Conservation (phyloP, 2,888 invertebrate species). For the Unio pictorum region DNA sequence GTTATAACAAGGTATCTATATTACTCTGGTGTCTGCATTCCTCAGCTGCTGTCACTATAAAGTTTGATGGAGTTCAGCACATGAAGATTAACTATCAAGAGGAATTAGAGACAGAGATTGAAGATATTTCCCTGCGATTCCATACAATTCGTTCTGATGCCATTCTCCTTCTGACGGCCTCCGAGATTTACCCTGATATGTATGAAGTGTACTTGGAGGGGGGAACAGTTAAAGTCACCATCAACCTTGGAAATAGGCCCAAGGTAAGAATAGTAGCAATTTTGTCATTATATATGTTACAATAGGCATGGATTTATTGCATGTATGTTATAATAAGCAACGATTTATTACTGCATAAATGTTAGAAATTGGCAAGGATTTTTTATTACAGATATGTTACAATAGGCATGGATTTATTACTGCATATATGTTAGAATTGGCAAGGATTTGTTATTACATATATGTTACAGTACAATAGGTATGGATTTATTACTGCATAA, state of each 20-base stretch:
- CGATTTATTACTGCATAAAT: no score
- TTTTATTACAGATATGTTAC: no score
- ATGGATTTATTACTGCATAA: no score
- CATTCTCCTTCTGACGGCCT: slow-evolving; percentile 81
- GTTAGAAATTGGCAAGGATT: no score
- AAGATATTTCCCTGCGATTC: slow-evolving; percentile 89
- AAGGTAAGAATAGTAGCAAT: slow-evolving; percentile 76
- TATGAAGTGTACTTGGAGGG: slow-evolving; percentile 89
- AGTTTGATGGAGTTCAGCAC: slow-evolving; percentile 91
- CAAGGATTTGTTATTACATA: no score
- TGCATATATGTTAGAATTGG: no score
- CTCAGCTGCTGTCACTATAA: slow-evolving; percentile 88
- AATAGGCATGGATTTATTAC: no score
- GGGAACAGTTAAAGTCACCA: slow-evolving; percentile 85
- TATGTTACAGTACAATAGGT: no score
- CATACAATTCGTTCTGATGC: slow-evolving; percentile 83
- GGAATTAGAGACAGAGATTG: slow-evolving; percentile 87
- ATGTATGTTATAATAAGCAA: no score
- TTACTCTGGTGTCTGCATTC: background rate
- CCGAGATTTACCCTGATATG: slow-evolving; percentile 82
- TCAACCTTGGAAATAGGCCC: slow-evolving; percentile 87
- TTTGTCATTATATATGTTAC: background rate
- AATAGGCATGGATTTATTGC: no score
- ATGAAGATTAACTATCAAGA: slow-evolving; percentile 81
- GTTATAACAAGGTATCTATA: background rate